phyloP scores from a whole-genome alignment of 2,797 vertebrate species.

The Malurus splendens region DNA sequence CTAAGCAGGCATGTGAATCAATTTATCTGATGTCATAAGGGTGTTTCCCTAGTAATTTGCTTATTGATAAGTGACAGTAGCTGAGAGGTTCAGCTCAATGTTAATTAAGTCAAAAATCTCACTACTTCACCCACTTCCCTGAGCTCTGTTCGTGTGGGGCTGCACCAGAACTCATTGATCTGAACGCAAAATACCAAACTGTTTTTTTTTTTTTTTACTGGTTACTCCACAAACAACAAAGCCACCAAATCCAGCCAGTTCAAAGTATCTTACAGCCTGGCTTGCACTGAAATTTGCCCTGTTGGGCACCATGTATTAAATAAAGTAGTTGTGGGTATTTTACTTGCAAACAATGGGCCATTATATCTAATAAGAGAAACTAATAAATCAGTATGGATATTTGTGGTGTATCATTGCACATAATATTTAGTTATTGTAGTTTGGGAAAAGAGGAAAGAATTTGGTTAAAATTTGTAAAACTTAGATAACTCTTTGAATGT shows the following conservation, averaged over 20 bases:
- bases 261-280: neutral
- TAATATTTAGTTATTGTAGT: rapidly evolving
- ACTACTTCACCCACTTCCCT: neutral
- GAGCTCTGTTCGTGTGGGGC: neutral
- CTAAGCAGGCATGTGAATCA: neutral
- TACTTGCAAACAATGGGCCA: neutral
- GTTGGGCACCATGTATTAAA: neutral
- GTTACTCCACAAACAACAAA: neutral
- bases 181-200: neutral
- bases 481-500: neutral
- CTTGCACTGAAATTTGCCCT: neutral
- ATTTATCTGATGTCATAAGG: neutral
- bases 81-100: neutral
- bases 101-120: neutral
- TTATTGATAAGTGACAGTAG: neutral
- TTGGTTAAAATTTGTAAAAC: neutral
- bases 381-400: neutral
- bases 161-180: neutral
- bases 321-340: neutral
- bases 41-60: neutral
- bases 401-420: neutral
- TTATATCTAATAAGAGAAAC: neutral
- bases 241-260: neutral
- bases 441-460: neutral
- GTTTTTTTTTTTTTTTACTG: neutral